Conservation (phyloP, 2,797 vertebrate species). For the Poeciliopsis gracilis region DNA sequence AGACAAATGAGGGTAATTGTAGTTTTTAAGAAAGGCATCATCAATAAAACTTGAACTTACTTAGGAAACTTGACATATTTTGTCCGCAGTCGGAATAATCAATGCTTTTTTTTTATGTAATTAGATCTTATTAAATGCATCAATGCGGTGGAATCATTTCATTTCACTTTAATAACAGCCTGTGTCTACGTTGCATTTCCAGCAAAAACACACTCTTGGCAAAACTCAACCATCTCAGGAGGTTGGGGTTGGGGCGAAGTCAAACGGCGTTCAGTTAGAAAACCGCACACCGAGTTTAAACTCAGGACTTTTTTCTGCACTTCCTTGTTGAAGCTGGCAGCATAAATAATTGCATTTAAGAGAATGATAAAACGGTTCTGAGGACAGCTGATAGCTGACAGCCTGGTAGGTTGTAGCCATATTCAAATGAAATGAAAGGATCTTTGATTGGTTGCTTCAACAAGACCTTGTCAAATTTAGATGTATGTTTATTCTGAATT, state of each 20-base stretch:
- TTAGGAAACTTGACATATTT: background rate
- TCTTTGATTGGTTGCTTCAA: background rate
- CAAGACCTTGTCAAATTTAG: constrained; percentile 10
- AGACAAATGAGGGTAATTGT: background rate
- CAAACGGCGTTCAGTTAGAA: background rate
- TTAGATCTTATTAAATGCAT: background rate
- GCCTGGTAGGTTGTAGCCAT: background rate
- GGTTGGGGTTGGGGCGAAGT: background rate
- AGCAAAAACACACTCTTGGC: background rate
- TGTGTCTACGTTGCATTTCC: background rate
- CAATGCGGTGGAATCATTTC: background rate
- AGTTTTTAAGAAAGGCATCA: background rate
- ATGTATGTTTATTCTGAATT: constrained; percentile 4
- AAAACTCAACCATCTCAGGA: background rate
- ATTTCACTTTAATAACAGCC: background rate
- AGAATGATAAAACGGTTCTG: background rate
- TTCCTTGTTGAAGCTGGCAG: background rate
- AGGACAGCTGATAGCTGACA: background rate
- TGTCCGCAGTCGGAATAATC: background rate
- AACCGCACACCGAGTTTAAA: background rate
- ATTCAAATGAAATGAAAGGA: background rate
- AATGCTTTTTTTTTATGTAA: background rate
- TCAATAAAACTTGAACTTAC: background rate
- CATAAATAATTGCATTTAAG: background rate
- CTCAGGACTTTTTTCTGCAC: background rate